Conservation (phyloP, 2,113 vertebrate species). For the Eurypyga helias region DNA sequence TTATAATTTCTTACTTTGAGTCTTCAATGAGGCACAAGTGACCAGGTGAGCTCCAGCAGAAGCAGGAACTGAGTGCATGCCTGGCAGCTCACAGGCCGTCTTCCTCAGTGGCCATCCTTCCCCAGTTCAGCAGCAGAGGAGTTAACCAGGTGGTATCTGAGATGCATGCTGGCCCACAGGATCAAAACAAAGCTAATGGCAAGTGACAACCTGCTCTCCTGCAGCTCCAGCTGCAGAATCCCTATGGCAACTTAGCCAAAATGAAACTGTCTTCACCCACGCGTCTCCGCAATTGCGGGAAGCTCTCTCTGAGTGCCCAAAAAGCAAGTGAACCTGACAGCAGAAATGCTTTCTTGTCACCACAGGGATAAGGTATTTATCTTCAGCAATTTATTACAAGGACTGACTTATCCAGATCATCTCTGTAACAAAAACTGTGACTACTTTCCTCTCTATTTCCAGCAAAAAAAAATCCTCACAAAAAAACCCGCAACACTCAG, state of each 20-base stretch:
- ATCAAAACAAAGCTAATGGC: slow-evolving; percentile 38
- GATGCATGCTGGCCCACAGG: not conserved
- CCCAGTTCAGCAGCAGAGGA: not conserved
- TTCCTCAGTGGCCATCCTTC: not conserved
- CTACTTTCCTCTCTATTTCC: not conserved
- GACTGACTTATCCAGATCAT: not conserved
- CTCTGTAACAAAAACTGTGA: not conserved
- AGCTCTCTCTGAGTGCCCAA: not conserved
- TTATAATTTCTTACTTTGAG: not conserved
- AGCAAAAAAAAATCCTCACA: not conserved
- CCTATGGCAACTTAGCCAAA: slow-evolving; percentile 48
- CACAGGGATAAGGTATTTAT: not conserved
- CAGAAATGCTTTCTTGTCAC: not conserved
- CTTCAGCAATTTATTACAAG: slow-evolving; percentile 1
- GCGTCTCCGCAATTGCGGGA: not conserved
- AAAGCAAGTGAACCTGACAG: slow-evolving; percentile 13
- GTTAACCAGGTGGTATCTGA: not conserved
- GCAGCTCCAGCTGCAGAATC: slow-evolving; percentile 44
- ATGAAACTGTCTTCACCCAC: slow-evolving; percentile 29
- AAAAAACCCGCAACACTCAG: not conserved
- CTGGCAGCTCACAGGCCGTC: not conserved
- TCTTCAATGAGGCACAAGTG: not conserved
- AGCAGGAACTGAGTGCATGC: not conserved
- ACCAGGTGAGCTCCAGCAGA: not conserved
- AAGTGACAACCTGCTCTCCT: slow-evolving; percentile 39